Evolutionary conservation across 2,113 vertebrate genomes (phyloP).

Genomic region (Illadopsis cleaveri): DNA sequence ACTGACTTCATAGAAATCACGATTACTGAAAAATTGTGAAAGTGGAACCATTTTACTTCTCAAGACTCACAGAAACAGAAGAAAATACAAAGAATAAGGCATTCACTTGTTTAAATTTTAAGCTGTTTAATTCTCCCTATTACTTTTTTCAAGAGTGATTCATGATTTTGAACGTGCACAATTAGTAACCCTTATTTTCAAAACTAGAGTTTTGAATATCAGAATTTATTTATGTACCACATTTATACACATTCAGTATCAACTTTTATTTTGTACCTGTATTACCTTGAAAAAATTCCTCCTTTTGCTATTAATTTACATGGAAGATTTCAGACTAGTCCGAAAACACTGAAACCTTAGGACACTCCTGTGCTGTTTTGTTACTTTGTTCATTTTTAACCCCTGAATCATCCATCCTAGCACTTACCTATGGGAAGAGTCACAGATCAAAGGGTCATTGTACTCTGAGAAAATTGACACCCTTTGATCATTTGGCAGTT

Average conservation of each 20-base stretch:
- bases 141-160: background rate
- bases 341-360: background rate
- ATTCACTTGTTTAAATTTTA: background rate
- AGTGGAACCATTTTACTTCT: background rate
- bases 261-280: background rate
- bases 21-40: background rate
- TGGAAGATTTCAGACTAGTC: background rate
- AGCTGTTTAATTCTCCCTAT: background rate
- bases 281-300: background rate
- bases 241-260: background rate
- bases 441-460: constrained; percentile 33
- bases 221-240: background rate
- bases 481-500: constrained; percentile 22
- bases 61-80: background rate
- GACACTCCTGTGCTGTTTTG: background rate
- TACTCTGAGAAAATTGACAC: background rate
- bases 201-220: background rate
- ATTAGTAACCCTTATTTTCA: background rate
- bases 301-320: constrained; percentile 14
- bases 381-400: background rate
- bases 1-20: background rate
- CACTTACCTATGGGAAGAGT: background rate
- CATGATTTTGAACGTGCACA: background rate
- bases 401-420: background rate
- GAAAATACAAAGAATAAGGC: background rate